Base-by-base conservation (phyloP, 2,888 invertebrate species). In the Polylopha cassiicola region DNA sequence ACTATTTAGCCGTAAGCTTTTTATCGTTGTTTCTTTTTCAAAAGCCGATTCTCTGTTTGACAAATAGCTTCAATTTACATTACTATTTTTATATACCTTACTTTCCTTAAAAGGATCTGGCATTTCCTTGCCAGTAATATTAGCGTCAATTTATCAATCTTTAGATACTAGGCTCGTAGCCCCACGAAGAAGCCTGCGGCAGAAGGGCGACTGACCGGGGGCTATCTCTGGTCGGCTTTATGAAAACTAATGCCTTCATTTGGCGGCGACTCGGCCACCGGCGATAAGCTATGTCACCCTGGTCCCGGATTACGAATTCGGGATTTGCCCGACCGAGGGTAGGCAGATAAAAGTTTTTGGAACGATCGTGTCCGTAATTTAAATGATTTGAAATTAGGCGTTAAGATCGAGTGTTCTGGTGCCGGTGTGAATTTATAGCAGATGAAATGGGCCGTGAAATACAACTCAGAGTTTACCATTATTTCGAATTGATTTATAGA, bases 161-260 rank as follows among this genome's bases (percentile, higher is more conserved):
- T 36, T 47, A 56, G 53, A 58, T 61, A 68, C 62, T 53, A 68
- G 61, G 57, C 58, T 55, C 53, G 58, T 67, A 69, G 65, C 67
- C 70, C 69, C 61, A 45, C 37, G 46, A 47, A 58, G 47, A 59
- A 58, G 56, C 41, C 18, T 30, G 39, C 34, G 58, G 62, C 62
- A 66, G 55, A 71, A 71, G 72, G 48, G 46, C 44, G 50, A 38
- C 44, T 52, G 53, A 46, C 53, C 72, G 68, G 63, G 62, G 71
- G 74, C 75, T 74, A 76, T 75, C 78, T 69, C 55, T 65, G 70
- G 57, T 58, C 52, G 72, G 80, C 75, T 80, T 82, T 81, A 82
- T 81, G 81, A 80, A 81, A 81, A 82, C 82, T 80, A 82, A 82
- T 82, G 81, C 81, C 78, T 82, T 81, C 79, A 81, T 82, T 81